phyloP scores from a whole-genome alignment of 2,888 invertebrate genomes.

The Thereva nobilitata region DNA sequence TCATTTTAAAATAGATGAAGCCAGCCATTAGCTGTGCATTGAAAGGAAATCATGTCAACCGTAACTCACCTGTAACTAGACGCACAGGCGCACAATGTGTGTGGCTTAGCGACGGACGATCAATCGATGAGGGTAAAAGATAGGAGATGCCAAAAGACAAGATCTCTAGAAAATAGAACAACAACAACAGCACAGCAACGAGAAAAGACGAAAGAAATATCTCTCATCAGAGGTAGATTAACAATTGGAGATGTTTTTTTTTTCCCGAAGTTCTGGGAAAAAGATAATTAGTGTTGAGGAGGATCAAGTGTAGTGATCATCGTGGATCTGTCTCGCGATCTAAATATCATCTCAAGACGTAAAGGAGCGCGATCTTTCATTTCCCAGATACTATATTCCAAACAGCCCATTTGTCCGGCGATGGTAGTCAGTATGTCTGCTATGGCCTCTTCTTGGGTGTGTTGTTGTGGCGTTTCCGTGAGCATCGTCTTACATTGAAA shows the following conservation, averaged over 20 bases:
- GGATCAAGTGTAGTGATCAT: conserved; percentile 23
- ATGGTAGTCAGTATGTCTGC: conserved; percentile 2
- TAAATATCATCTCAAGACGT: not conserved
- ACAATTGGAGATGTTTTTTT: conserved; percentile 27
- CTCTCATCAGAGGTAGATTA: conserved; percentile 14
- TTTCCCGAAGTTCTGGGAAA: conserved; percentile 30
- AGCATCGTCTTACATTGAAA: too few species aligned
- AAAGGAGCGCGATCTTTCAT: too few species aligned
- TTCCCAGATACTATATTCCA: too few species aligned
- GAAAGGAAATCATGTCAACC: conserved; percentile 38
- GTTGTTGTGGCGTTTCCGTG: too few species aligned
- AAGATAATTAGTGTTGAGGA: conserved; percentile 30
- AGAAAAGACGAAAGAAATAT: conserved; percentile 18
- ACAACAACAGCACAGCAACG: conserved; percentile 19
- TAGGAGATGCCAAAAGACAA: not conserved
- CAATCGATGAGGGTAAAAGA: conserved; percentile 7
- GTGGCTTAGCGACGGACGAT: not conserved
- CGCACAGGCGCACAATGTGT: not conserved
- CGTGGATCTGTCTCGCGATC: conserved; percentile 8
- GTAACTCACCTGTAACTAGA: conserved; percentile 32
- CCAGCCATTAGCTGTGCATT: conserved; percentile 16
- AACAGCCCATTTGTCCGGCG: not conserved
- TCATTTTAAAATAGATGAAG: conserved; percentile 13
- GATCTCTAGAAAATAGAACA: not conserved
- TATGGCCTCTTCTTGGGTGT: not conserved